Base-by-base conservation (phyloP, 2,113 vertebrate species). In the Rhynchomys soricoides region DNA sequence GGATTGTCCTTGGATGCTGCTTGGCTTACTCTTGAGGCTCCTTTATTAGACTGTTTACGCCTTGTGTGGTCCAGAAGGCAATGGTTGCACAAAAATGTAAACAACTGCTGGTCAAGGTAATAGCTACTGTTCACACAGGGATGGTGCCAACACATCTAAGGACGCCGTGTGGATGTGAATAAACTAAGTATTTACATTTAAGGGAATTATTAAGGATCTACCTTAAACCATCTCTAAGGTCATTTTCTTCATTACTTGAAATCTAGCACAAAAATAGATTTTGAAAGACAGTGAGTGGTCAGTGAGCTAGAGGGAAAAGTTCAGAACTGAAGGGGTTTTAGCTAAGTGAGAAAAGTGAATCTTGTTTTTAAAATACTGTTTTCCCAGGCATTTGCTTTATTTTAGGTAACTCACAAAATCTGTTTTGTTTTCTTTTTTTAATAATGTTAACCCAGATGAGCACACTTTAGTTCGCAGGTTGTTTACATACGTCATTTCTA, bases 31-130 rank as follows among this genome's bases (percentile, higher is more conserved):
- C 73, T 87, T 92, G 90, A 59, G 91, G 68, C 45, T 85, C 43
- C 73, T 83, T 10, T n/a, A 24, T 90, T 87, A n/a, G 59, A 31
- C 88, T 90, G 19, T 59, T 94, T 87, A 62, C 88, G 92, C 17
- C 59, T 52, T 97, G 97, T 95, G 97, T 95, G 97, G 97, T 96
- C 96, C 95, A 95, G 75, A 97, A 95, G 88, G 95, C 75, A 96
- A 45, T 86, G 85, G 92, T 86, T 96, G 40, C 40, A 68, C 94
- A 94, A 92, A 90, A 89, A 94, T 93, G 71, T 95, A 94, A 96
- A 86, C 43, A 86, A 95, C 81, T 64, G 79, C 71, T 31, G 37
- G 52, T 64, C 77, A 73, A 83, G 90, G 94, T 93, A 96, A 95
- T 96, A 95, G 96, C 92, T 96, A 92, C 96, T 95, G 95, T 95